Conservation (phyloP, 1,140 invertebrate genomes). For the Leptoteleia sp. region DNA sequence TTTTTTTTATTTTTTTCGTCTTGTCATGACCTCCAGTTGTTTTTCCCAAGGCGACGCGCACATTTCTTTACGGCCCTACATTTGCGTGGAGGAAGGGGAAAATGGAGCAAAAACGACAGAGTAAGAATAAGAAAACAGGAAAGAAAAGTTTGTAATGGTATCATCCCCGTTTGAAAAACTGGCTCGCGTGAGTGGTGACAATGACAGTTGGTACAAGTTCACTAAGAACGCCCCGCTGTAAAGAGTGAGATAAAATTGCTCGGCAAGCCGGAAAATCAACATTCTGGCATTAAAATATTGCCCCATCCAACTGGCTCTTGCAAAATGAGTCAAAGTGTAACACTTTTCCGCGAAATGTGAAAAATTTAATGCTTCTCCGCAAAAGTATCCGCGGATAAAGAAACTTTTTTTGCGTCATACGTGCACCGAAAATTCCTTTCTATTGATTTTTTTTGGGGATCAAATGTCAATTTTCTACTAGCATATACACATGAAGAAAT, state of each 20-base stretch:
- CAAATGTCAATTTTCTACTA: too few species aligned
- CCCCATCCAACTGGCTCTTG: too few species aligned
- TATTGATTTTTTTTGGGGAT: too few species aligned
- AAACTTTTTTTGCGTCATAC: too few species aligned
- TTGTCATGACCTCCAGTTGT: conserved; percentile 30
- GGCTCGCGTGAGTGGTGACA: conserved; percentile 18
- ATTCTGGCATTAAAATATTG: conserved; percentile 48
- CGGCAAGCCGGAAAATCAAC: conserved; percentile 53
- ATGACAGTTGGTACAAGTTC: conserved; percentile 29
- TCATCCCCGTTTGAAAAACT: conserved; percentile 17
- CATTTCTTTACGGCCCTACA: conserved; percentile 19
- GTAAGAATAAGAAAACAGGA: conserved; percentile 13
- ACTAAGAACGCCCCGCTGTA: conserved; percentile 24
- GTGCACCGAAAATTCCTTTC: too few species aligned
- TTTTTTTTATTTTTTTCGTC: too few species aligned
- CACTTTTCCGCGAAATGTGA: too few species aligned
- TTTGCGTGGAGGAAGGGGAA: conserved; percentile 15
- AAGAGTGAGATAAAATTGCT: conserved; percentile 40
- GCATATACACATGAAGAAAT: too few species aligned
- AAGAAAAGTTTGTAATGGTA: conserved; percentile 18
- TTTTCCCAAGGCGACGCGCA: conserved; percentile 11
- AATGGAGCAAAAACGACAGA: background rate
- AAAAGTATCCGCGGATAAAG: too few species aligned
- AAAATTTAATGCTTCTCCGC: too few species aligned
- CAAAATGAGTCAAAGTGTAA: too few species aligned